Conservation (phyloP, 2,797 vertebrate species). For the Myripristis jacobus region DNA sequence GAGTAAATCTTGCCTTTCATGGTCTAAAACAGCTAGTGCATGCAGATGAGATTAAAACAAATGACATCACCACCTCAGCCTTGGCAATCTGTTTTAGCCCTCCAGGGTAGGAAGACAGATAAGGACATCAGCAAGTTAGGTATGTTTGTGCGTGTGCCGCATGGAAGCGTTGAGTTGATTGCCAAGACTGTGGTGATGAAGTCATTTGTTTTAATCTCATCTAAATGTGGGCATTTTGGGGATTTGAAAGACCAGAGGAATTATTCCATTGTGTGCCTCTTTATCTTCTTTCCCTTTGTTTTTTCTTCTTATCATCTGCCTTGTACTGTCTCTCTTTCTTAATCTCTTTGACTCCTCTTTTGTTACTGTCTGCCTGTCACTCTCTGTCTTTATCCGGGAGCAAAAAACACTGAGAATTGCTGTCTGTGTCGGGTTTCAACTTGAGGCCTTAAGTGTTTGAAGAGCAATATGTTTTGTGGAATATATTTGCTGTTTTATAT, state of each 20-base stretch:
- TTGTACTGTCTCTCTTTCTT: not conserved
- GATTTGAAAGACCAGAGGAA: conserved; percentile 23
- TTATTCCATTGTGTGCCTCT: conserved; percentile 12
- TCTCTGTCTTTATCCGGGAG: not conserved
- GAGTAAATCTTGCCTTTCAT: conserved; percentile 56
- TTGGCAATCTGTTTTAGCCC: conserved; percentile 40
- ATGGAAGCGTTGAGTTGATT: conserved; percentile 16
- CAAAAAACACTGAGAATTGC: not conserved
- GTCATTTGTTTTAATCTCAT: conserved; percentile 50
- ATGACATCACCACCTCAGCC: conserved; percentile 54
- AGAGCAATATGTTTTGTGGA: not conserved
- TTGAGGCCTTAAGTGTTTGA: no score
- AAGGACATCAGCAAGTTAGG: conserved; percentile 40
- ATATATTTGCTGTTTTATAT: no score
- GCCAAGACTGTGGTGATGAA: conserved; percentile 43
- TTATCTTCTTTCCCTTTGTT: not conserved
- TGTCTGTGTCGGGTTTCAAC: no score
- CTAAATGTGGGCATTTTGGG: conserved; percentile 16
- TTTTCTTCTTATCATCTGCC: conserved; percentile 29
- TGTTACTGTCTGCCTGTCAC: not conserved
- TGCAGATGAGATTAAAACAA: conserved; percentile 65
- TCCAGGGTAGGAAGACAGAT: conserved; percentile 37
- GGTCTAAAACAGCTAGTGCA: conserved; percentile 42
- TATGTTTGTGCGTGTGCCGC: conserved; percentile 1
- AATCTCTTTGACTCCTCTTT: not conserved